Base-by-base conservation (phyloP, 2,797 vertebrate genomes). In the Atherinosoma microstoma region DNA sequence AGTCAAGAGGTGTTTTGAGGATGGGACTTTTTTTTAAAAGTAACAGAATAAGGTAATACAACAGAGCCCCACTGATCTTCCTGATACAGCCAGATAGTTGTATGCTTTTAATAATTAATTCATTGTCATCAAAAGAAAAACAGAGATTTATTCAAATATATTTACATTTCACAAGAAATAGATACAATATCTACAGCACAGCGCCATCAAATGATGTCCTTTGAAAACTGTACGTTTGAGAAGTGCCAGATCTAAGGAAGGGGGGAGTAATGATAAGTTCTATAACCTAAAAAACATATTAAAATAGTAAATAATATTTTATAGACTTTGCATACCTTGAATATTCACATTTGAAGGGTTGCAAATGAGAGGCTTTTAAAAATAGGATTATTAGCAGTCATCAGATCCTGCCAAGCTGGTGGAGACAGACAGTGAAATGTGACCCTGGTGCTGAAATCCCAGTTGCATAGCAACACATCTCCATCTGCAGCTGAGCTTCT, bases 391-490 rank as follows among this genome's bases (percentile, higher is more conserved):
- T 92, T 90, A 90, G 54, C 83, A 86, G 86, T 85, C 89, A 80
- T 90, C 80, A 82, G 45, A 75, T 85, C 69, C 79, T 87, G 83
- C 82, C 79, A 79, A 79, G 72, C 81, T 72, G 70, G 29, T 42
- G 62, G 78, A 89, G 84, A 86, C 81, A 89, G 82, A 88, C 83
- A 70, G 56, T 84, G 83, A 91, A 89, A 91, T 91, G 89, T 90
- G 90, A 89, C 85, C 88, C 87, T 83, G 86, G 80, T 58, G 45
- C 84, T 73, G 81, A 91, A 91, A 90, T 91, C 86, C 87, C 90
- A 88, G 92, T 93, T 93, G 92, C 92, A 91, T 93, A 92, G 92
- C 92, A 93, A 93, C 92, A 29, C 89, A 82, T 92, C 82, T 92
- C 87, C 77, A 80, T 89, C 86, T 79, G 82, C 87, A 87, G 87